Evolutionary conservation across 92 coral and sea anemone genomes (phyloP).

Genomic region (Parazoanthus darwini): DNA sequence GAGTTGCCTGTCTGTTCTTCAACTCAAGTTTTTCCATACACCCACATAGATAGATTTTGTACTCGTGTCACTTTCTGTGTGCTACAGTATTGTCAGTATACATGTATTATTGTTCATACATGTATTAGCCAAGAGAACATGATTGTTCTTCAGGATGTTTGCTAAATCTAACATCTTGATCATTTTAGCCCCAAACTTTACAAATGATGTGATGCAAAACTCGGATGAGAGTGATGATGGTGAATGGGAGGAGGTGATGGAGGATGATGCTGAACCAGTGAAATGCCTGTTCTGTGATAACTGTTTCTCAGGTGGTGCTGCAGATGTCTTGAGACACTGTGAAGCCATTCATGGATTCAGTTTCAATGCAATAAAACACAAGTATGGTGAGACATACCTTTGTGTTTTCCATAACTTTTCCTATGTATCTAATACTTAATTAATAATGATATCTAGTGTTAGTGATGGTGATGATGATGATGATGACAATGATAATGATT

Average conservation of each 20-base stretch:
- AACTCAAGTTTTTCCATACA: too few species aligned
- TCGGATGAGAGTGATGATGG: constrained; percentile 90
- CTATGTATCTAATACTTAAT: background rate
- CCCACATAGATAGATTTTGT: too few species aligned
- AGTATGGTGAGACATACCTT: constrained; percentile 59
- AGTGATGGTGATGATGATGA: background rate
- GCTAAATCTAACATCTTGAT: too few species aligned
- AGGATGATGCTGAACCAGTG: constrained; percentile 56
- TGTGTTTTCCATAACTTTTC: background rate
- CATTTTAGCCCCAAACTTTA: too few species aligned
- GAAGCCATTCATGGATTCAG: constrained; percentile 65
- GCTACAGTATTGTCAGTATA: too few species aligned
- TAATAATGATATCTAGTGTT: background rate
- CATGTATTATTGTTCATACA: too few species aligned
- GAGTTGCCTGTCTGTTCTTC: too few species aligned
- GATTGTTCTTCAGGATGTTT: too few species aligned
- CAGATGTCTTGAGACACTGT: constrained; percentile 72
- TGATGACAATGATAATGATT: background rate
- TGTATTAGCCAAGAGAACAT: too few species aligned
- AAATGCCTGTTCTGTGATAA: constrained; percentile 83
- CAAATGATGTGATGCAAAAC: background rate
- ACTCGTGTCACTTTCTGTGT: too few species aligned
- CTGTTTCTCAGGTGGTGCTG: constrained; percentile 57
- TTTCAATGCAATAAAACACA: constrained; percentile 51
- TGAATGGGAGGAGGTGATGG: constrained; percentile 76